Conservation (phyloP, 2,113 vertebrate species). For the Tauraco erythrolophus region DNA sequence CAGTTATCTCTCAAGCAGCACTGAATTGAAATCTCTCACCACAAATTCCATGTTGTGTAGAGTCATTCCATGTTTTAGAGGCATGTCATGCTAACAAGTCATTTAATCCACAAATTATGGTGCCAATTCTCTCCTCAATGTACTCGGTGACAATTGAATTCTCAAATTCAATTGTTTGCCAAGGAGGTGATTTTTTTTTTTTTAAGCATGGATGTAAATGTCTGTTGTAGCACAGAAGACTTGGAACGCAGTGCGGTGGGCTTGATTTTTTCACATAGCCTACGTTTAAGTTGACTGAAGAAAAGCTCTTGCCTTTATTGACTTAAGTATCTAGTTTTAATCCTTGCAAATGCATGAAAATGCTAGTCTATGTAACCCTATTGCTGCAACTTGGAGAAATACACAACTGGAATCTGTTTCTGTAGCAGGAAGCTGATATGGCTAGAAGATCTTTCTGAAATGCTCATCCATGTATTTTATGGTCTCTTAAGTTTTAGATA, state of each 20-base stretch:
- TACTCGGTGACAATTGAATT: background rate
- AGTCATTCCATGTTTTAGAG: background rate
- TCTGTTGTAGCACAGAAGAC: background rate
- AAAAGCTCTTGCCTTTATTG: background rate
- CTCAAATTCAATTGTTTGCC: background rate
- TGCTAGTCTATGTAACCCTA: background rate
- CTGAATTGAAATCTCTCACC: too few relatives aligned
- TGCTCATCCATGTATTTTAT: accelerated
- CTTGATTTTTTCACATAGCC: background rate
- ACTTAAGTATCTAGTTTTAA: background rate
- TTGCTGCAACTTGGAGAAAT: background rate
- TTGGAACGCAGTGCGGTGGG: background rate
- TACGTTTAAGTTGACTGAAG: background rate
- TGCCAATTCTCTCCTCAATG: background rate
- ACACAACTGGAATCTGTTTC: background rate
- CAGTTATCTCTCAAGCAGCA: background rate
- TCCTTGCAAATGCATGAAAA: background rate
- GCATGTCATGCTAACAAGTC: background rate
- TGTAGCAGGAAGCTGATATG: background rate
- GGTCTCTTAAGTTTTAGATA: background rate
- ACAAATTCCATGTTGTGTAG: background rate
- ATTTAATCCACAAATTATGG: background rate
- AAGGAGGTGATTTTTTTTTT: background rate
- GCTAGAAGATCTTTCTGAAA: background rate
- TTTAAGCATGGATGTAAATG: background rate